Percentiles rank a stretch among this genome's conserved stretches.
These are phyloP conservation scores for Chalcosyrphus nemorum DNA, from an alignment of 2,888 invertebrate species.

Conservation along the genomic window DNA sequence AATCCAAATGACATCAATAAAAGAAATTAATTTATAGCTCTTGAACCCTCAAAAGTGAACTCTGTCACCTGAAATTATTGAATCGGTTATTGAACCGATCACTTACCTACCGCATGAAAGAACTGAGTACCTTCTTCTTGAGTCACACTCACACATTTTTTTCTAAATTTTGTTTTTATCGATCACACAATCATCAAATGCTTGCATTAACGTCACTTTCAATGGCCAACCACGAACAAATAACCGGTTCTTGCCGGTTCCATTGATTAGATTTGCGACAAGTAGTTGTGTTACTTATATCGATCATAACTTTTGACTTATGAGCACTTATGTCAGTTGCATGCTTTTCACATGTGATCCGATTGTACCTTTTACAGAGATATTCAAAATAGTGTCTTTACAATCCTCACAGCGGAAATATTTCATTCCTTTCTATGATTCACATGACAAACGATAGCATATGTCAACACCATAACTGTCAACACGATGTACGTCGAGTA, in stretches of 20 bases:
- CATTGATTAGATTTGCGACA: background rate
- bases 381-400: too few species aligned
- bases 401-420: too few species aligned
- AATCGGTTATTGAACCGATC: background rate
- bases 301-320: background rate
- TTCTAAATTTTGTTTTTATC: background rate
- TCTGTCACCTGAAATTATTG: background rate
- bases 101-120: slow-evolving; percentile 19
- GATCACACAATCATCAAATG: background rate
- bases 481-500: too few species aligned
- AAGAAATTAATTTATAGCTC: too few species aligned
- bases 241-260: background rate
- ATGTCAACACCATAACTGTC: slow-evolving; percentile 7
- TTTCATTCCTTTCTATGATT: background rate
- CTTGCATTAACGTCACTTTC: background rate
- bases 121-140: background rate
- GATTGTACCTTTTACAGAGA: background rate
- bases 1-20: too few species aligned
- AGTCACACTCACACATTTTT: background rate
- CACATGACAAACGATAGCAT: background rate
- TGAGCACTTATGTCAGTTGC: background rate
- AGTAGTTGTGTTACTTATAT: background rate
- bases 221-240: background rate
- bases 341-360: background rate
- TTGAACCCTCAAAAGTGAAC: too few species aligned